These are phyloP conservation scores for Diuraphis noxia DNA, from an alignment of 1,140 invertebrate species.

Conservation along the genomic window DNA sequence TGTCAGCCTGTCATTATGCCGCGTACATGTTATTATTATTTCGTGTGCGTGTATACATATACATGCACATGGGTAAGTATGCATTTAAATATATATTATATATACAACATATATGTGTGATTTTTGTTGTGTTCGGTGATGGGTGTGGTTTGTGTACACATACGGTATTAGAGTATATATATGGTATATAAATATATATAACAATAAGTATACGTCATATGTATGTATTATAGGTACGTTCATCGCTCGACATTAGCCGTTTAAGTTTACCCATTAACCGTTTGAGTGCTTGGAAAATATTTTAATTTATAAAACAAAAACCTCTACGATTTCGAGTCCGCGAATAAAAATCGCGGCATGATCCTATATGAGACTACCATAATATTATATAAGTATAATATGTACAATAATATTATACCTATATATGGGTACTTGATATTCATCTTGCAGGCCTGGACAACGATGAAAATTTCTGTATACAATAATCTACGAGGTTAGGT, in stretches of 20 bases:
- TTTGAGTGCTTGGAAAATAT: neutral
- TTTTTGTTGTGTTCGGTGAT: neutral
- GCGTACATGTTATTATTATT: constrained; percentile 41
- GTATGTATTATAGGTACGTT: neutral
- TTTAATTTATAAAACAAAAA: neutral
- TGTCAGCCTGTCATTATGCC: constrained; percentile 45
- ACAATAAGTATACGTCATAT: neutral
- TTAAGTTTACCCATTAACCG: too few relatives aligned
- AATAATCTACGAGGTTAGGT: too few relatives aligned
- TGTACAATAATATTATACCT: too few relatives aligned
- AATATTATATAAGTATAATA: neutral
- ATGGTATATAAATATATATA: neutral
- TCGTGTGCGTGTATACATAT: neutral
- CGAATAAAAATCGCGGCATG: too few relatives aligned
- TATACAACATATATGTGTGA: neutral
- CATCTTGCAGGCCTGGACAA: too few relatives aligned
- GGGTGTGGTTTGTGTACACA: neutral
- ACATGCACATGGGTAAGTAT: neutral
- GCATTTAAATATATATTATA: neutral
- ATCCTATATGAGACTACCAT: too few relatives aligned
- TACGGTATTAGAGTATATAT: neutral
- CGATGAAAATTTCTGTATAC: too few relatives aligned
- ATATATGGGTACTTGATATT: too few relatives aligned
- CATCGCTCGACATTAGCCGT: too few relatives aligned
- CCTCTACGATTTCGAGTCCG: neutral